Percentiles rank a stretch among this genome's conserved stretches.
Evolutionary conservation across 2,113 vertebrate genomes (phyloP).

Genomic region (Brachypodius melanocephalos): DNA sequence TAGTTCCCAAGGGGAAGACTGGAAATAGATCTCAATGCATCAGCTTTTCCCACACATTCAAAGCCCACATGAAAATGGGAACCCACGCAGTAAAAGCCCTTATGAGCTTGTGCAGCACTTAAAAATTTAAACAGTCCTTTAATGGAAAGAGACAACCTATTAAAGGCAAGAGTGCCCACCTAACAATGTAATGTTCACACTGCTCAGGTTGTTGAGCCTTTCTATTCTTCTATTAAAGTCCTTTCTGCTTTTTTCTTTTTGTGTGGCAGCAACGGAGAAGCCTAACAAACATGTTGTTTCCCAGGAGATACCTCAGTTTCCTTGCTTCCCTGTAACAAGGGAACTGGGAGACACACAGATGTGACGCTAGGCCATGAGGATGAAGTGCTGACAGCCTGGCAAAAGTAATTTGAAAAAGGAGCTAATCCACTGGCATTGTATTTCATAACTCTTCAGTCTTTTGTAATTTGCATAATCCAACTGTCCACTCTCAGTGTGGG

Average conservation of each 20-base stretch:
- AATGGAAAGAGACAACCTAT: background rate
- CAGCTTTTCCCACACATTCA: slow-evolving; percentile 26
- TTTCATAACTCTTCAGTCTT: background rate
- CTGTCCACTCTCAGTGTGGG: background rate
- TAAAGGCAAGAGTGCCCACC: background rate
- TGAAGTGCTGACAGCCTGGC: background rate
- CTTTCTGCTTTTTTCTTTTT: background rate
- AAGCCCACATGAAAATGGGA: background rate
- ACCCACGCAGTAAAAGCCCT: background rate
- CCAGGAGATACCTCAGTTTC: background rate
- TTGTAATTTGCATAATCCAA: background rate
- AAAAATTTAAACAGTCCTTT: background rate
- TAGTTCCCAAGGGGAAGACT: slow-evolving; percentile 23
- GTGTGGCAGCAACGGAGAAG: background rate
- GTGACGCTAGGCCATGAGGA: background rate
- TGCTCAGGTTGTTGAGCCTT: background rate
- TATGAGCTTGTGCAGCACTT: background rate
- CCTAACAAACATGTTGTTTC: background rate
- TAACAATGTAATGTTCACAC: background rate
- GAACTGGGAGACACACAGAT: background rate
- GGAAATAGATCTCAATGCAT: slow-evolving; percentile 46
- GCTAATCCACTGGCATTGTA: background rate
- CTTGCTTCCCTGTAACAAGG: background rate
- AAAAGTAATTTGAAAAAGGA: background rate
- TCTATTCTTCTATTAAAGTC: background rate